These are phyloP conservation scores for Stercorarius parasiticus DNA, from an alignment of 2,113 vertebrate genomes.

Conservation along the genomic window DNA sequence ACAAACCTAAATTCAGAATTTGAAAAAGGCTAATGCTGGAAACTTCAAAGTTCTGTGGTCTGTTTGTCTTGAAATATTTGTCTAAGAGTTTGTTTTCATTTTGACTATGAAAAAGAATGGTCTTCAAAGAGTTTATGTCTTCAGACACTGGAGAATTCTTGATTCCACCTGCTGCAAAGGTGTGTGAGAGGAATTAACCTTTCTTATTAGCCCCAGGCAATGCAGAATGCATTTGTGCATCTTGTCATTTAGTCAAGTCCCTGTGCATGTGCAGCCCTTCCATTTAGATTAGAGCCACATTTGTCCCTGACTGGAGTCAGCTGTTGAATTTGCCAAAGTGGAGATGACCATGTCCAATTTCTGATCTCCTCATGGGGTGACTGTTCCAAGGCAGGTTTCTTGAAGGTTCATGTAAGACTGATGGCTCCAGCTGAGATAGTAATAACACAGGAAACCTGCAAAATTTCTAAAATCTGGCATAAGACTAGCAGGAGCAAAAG, in stretches of 20 bases:
- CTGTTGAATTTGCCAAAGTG: background rate
- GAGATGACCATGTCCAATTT: background rate
- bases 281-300: background rate
- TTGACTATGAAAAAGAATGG: background rate
- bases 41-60: background rate
- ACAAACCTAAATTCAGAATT: background rate
- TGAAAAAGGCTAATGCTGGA: background rate
- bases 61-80: background rate
- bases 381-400: background rate
- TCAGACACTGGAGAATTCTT: background rate
- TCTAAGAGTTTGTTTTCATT: background rate
- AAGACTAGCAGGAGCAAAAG: background rate
- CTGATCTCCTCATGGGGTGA: background rate
- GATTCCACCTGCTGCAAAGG: background rate
- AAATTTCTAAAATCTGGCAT: background rate
- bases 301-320: background rate
- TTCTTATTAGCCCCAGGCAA: background rate
- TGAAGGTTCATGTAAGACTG: background rate
- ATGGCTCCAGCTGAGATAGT: background rate
- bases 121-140: background rate
- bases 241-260: background rate
- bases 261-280: background rate
- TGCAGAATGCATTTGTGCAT: background rate
- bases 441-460: background rate
- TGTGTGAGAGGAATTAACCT: background rate